A percentile compares a stretch with the other conserved stretches of the same genome.
Evolutionary conservation across 2,888 invertebrate genomes (phyloP).

Genomic region (Heliconius hortense): DNA sequence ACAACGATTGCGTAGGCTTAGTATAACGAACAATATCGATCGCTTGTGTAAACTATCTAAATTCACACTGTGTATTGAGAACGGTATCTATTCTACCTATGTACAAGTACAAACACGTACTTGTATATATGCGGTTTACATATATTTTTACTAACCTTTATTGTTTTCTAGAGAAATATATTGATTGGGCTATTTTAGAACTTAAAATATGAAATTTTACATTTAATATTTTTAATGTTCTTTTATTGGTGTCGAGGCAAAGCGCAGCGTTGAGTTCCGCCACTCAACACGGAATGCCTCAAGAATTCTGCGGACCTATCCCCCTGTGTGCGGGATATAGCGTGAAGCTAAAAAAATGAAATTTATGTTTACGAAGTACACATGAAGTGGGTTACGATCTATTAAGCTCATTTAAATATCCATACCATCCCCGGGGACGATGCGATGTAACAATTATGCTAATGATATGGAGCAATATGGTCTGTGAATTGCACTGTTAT

Average conservation of each 20-base stretch:
- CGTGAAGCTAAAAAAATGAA: background rate
- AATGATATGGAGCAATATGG: slow-evolving; percentile 79
- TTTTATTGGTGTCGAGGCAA: too few species aligned
- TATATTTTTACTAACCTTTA: background rate
- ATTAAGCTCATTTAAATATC: slow-evolving; percentile 47
- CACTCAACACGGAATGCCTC: too few species aligned
- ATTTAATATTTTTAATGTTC: too few species aligned
- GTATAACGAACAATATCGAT: background rate
- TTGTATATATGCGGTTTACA: background rate
- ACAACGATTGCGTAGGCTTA: background rate
- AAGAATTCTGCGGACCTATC: too few species aligned
- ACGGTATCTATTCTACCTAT: background rate
- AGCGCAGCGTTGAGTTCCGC: too few species aligned
- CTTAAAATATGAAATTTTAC: too few species aligned
- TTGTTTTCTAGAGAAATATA: background rate
- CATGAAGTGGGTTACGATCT: slow-evolving; percentile 33
- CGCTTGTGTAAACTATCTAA: background rate
- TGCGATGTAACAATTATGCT: slow-evolving; percentile 72
- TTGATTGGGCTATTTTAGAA: too few species aligned
- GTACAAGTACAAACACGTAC: background rate
- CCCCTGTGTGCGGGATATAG: too few species aligned
- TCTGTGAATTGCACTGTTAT: slow-evolving; percentile 72
- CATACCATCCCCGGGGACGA: slow-evolving; percentile 43
- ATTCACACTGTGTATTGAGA: background rate
- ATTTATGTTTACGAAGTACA: slow-evolving; percentile 18